Evolutionary conservation across 2,888 invertebrate species (phyloP).

Genomic region (Trichogramma evanescens): DNA sequence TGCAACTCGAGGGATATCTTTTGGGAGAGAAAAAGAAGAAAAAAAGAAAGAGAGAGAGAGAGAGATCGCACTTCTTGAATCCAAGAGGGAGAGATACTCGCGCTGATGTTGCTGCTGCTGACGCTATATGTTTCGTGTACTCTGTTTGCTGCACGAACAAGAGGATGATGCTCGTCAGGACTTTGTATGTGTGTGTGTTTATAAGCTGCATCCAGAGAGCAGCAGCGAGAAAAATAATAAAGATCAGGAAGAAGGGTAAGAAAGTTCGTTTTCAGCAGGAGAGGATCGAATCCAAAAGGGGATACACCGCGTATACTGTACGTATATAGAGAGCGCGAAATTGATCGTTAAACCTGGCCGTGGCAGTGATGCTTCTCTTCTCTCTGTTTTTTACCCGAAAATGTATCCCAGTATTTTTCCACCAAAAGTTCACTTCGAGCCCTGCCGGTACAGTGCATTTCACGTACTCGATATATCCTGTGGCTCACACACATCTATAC

Average conservation of each 20-base stretch:
- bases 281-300: slow-evolving; percentile 15
- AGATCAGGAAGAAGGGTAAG: slow-evolving; percentile 21
- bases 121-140: too few relatives aligned
- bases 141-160: too few relatives aligned
- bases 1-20: neutral
- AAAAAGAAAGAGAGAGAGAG: neutral
- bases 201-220: slow-evolving; percentile 22
- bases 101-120: too few relatives aligned
- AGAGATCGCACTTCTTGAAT: slow-evolving; percentile 24
- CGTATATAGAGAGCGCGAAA: slow-evolving; percentile 16
- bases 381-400: slow-evolving; percentile 3
- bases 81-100: slow-evolving; percentile 22
- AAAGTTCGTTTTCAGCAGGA: slow-evolving; percentile 13
- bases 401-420: too few relatives aligned
- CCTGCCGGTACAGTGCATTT: too few relatives aligned
- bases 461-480: too few relatives aligned
- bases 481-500: too few relatives aligned
- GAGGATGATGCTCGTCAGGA: too few relatives aligned
- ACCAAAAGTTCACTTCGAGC: too few relatives aligned
- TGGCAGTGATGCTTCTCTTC: slow-evolving; percentile 7
- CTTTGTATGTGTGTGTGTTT: too few relatives aligned
- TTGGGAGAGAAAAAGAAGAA: neutral
- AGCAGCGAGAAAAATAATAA: slow-evolving; percentile 23
- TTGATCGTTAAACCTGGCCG: slow-evolving; percentile 27
- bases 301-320: neutral